Percentiles rank a stretch among this genome's conserved stretches.
Conservation (phyloP, 2,113 vertebrate species). For the Etheostoma cragini region DNA sequence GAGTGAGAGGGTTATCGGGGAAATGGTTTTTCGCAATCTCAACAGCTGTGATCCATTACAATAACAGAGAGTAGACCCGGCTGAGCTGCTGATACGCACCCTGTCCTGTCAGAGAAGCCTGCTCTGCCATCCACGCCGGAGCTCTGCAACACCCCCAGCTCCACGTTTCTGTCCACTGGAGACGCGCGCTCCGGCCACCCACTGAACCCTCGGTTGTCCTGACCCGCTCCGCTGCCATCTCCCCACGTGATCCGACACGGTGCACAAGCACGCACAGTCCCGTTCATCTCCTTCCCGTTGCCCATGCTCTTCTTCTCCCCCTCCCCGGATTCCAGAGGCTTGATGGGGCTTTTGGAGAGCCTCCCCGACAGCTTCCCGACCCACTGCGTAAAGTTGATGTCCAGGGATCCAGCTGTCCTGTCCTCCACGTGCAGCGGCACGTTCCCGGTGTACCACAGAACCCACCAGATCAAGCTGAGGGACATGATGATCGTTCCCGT, state of each 20-base stretch:
- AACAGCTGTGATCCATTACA: background rate
- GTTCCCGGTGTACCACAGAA: slow-evolving; percentile 85
- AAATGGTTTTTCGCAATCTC: background rate
- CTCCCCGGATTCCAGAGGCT: slow-evolving; percentile 52
- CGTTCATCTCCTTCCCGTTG: slow-evolving; percentile 53
- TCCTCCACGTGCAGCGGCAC: slow-evolving; percentile 64
- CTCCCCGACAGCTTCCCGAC: slow-evolving; percentile 79
- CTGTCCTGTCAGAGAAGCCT: slow-evolving; percentile 71
- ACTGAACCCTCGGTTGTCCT: slow-evolving; percentile 76
- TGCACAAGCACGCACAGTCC: slow-evolving; percentile 4
- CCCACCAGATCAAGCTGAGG: slow-evolving; percentile 84
- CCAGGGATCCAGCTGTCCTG: slow-evolving; percentile 27
- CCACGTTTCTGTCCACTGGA: slow-evolving; percentile 62
- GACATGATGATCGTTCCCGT: slow-evolving; percentile 83
- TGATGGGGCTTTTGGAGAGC: slow-evolving; percentile 68
- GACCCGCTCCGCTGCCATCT: slow-evolving; percentile 19
- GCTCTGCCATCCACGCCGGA: slow-evolving; percentile 48
- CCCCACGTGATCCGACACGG: slow-evolving; percentile 64
- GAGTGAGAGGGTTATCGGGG: background rate
- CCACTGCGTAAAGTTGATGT: slow-evolving; percentile 75
- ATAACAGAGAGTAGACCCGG: background rate
- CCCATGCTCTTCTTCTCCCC: slow-evolving; percentile 52
- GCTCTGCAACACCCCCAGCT: slow-evolving; percentile 67
- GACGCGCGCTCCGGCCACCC: slow-evolving; percentile 34
- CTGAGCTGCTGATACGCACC: slow-evolving; percentile 55